phyloP scores from a whole-genome alignment of 2,113 vertebrate genomes.

The Naja naja region DNA sequence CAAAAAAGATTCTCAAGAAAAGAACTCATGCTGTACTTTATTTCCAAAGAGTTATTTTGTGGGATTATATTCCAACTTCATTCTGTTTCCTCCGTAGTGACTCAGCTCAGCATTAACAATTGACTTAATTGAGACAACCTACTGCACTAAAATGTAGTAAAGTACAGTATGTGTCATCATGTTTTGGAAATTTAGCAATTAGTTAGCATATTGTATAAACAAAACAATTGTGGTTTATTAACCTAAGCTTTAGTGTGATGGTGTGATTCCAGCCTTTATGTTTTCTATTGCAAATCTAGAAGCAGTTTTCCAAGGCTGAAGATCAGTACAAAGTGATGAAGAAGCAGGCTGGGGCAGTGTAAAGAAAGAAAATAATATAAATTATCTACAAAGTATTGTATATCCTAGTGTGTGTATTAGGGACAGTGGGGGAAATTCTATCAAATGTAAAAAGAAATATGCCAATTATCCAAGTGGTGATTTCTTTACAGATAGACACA shows the following conservation, averaged over 20 bases:
- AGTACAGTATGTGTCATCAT: neutral
- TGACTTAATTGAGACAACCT: neutral
- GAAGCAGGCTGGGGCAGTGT: neutral
- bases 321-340: neutral
- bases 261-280: neutral
- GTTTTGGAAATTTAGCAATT: neutral
- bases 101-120: neutral
- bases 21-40: neutral
- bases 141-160: neutral
- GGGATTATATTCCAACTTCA: neutral
- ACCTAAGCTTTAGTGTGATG: neutral
- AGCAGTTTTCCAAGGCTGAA: neutral
- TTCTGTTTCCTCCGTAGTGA: neutral
- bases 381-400: neutral
- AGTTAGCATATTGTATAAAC: neutral
- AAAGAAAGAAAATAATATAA: neutral
- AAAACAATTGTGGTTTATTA: neutral
- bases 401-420: neutral
- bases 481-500: neutral
- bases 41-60: neutral
- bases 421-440: neutral
- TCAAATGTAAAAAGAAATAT: neutral
- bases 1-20: neutral
- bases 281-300: neutral
- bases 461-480: neutral